phyloP scores from a whole-genome alignment of 2,797 vertebrate species.

The Sylvia borin region DNA sequence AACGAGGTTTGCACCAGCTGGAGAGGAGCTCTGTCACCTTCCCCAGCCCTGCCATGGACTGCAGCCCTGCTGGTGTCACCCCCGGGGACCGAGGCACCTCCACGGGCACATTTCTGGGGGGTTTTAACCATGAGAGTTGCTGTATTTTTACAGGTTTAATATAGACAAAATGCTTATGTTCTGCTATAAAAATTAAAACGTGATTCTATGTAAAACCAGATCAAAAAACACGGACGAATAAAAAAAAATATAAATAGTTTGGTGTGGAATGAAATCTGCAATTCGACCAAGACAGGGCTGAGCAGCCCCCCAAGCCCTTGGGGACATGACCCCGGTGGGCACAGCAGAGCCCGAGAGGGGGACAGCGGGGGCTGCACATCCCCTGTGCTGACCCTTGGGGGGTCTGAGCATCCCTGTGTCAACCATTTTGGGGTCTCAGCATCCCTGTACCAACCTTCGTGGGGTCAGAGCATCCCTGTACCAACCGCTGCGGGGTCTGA shows the following conservation, averaged over 20 bases:
- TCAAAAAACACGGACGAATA: accelerated
- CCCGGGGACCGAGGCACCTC: not conserved
- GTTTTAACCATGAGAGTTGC: not conserved
- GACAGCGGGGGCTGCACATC: not conserved
- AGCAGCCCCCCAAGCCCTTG: not conserved
- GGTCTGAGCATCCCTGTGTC: not conserved
- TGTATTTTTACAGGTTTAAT: not conserved
- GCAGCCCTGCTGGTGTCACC: not conserved
- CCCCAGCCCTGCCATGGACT: not conserved
- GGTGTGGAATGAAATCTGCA: not conserved
- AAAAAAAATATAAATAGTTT: not conserved
- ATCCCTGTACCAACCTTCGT: accelerated
- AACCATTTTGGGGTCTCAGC: accelerated
- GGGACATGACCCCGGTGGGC: accelerated
- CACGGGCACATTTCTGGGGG: not conserved
- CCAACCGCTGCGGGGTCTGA: accelerated
- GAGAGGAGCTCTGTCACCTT: not conserved
- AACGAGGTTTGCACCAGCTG: not conserved
- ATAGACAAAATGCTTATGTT: not conserved
- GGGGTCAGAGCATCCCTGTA: no score
- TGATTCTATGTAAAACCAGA: not conserved
- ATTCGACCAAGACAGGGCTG: not conserved
- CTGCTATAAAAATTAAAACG: not conserved
- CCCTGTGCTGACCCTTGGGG: accelerated
- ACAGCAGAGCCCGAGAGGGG: not conserved